Base-by-base conservation (phyloP, 1,140 invertebrate genomes). In the Cotesia vestalis region DNA sequence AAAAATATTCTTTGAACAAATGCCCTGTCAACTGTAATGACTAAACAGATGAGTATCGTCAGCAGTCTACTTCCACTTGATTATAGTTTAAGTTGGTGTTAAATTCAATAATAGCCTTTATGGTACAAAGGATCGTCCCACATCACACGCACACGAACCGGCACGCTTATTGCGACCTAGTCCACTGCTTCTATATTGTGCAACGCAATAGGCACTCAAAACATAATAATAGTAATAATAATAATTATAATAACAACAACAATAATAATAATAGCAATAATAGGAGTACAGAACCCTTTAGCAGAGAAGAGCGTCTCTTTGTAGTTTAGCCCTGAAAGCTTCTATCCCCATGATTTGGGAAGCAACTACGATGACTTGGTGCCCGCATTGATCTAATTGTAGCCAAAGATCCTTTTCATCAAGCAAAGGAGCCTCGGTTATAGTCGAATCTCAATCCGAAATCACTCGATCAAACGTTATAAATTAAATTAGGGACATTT, bases 101-200 rank as follows among this genome's bases (percentile, higher is more conserved):
- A 64, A 20, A 51, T 64, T 64, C 62, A 36, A 64, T 64, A 38
- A 51, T 64, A 38, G 20, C 38, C 62, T 38, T 64, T n/a, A 64
- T 64, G 40, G 5, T 59, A 59, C 27, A 51, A 51, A 35, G 12
- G 60, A 46, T 20, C 12, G 62, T 36, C 62, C 62, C 62, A 46
- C 38, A 64, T 51, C 34, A 17, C 34, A 62, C 27, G 60, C 34
- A 36, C 60, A 62, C 34, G 36, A 38, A n/a, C 34, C 14, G 35
- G 27, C 34, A 12, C 40, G 51, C 62, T 64, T 64, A 64, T 20
- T 36, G 12, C 12, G 27, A 64, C 27, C 62, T 36, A 36, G 62
- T 20, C 12, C 38, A 64, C 40, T 2, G 27, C 27, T 27, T 27
- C 1, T 64, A 9, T 36, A n/a, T 27, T 59, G 8, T 59, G 9